Percentiles rank a stretch among this genome's conserved stretches.
These are phyloP conservation scores for Lasioglossum villosulum DNA, from an alignment of 2,888 invertebrate genomes.

Conservation along the genomic window DNA sequence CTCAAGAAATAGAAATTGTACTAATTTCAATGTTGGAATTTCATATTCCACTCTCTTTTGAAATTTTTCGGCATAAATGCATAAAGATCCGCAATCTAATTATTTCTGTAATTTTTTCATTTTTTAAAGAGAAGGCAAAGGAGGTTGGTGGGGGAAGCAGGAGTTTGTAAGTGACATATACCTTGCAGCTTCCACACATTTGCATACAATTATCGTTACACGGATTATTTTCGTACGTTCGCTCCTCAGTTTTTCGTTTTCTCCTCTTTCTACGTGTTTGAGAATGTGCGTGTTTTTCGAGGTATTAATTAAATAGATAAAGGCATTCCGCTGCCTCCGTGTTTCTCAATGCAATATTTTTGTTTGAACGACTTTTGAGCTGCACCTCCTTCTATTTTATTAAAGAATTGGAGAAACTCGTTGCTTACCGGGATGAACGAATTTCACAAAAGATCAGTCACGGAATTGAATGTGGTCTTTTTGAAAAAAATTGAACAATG, in stretches of 20 bases:
- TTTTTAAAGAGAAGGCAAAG: no score
- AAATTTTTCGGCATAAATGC: no score
- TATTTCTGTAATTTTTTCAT: no score
- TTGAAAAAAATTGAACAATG: not conserved
- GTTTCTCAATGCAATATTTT: not conserved
- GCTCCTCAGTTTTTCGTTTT: not conserved
- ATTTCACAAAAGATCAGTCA: no score
- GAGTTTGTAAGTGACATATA: slow-evolving; percentile 24
- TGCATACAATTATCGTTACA: slow-evolving; percentile 42
- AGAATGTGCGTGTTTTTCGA: not conserved
- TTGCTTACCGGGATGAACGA: no score
- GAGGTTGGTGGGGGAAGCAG: no score
- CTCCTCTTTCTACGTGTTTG: not conserved
- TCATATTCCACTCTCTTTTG: no score
- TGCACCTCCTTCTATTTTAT: not conserved
- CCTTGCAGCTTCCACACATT: slow-evolving; percentile 26
- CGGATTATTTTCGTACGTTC: slow-evolving; percentile 36
- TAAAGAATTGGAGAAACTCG: no score
- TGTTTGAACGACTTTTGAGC: not conserved
- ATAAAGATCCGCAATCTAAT: no score
- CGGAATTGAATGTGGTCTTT: not conserved
- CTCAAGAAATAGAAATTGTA: no score
- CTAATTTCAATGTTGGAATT: no score
- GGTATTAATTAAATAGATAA: not conserved
- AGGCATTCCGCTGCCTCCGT: not conserved